Evolutionary conservation across 2,797 vertebrate genomes (phyloP), one percentile per base, ranked within the genome.

Genomic region (Eupleurogrammus muticus): DNA sequence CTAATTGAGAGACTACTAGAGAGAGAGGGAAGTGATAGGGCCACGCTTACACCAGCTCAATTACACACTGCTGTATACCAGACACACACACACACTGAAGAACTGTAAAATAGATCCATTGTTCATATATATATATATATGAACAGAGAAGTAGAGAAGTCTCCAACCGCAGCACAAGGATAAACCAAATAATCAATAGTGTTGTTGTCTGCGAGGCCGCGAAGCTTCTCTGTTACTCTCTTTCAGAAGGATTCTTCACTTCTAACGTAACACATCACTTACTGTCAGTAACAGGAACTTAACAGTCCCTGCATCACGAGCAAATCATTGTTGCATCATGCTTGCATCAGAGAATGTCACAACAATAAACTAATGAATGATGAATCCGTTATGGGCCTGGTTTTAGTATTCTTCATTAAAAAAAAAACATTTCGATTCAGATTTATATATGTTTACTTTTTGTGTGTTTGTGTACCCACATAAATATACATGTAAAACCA

Each of bases 1-100:
- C 82, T 89, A 91, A 92, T 88, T 89, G 87, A 92, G 90, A 89
- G 87, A 90, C 87, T 87, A 84, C 80, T 53, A 78, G 66, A 77
- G 54, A 66, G 72, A 53, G 66, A 53, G 72, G 62, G 77, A 70
- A 75, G 73, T 75, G 79, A 88, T 80, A 76, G 73, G 67, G 62
- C 58, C 12, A 4, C 35, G 42, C 70, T 77, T 77, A 77, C 77
- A 73, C 77, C 73, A 50, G 69, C 83, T 87, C 81, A 87, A 75
- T 89, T 84, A 85, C 66, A 80, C 79, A 73, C 76, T 28, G 28
- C 28, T 28, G 28, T 63, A 32, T 71, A 73, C 63, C 54, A 75
- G 63, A 48, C 54, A 50, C 71, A 52, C 73, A 21, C 52, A 74
- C 20, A 1, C 54, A 80, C 61, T 49, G 24, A 51, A 60, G 14